Base-by-base conservation (phyloP, 2,888 invertebrate genomes). In the Meliscaeva auricollis region DNA sequence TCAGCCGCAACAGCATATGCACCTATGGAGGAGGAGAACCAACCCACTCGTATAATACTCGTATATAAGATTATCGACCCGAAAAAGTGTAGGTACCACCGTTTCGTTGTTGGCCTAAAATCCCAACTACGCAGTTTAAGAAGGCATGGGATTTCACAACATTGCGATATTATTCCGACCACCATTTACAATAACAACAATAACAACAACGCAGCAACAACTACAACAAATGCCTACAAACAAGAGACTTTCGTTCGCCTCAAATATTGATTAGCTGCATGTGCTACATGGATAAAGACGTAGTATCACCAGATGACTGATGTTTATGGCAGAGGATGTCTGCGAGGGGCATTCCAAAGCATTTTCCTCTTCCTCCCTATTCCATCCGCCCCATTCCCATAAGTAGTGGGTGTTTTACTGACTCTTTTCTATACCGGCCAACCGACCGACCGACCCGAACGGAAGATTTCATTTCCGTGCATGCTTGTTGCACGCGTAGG, bases 381-480 rank as follows among this genome's bases (percentile, higher is more conserved):
- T n/a, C n/a, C n/a, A n/a, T n/a, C n/a, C n/a, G n/a, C n/a, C n/a
- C n/a, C n/a, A n/a, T n/a, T n/a, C 17, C 41, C 9, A 38, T 13
- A 13, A 30, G 7, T 30, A 32, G 72, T 52, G 62, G 80, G 81
- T 72, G 77, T 17, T 64, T 52, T 2, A 4, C 17, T 56, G 2
- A 35, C 56, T 58, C 6, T 13, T 6, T 3, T 26, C 4, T 13
- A 41, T 0, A 13, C 56, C 5, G 15, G 11, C 26, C 44, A 26
- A 44, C 60, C 60, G 9, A 54, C 54, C 60, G 22, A 32, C 32
- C 54, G 13, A 20, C 0, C 38, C 0, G 20, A 77, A 66, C 77
- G 50, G 79, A 79, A 79, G 79, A 75, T 84, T 70, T 79, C 66
- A 72, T 84, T 84, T 79, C 84, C 79, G 75, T 79, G 79, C 54